Percentiles rank a stretch among this genome's conserved stretches.
Conservation (phyloP, 2,888 invertebrate genomes). For the Phyllotreta striolata region DNA sequence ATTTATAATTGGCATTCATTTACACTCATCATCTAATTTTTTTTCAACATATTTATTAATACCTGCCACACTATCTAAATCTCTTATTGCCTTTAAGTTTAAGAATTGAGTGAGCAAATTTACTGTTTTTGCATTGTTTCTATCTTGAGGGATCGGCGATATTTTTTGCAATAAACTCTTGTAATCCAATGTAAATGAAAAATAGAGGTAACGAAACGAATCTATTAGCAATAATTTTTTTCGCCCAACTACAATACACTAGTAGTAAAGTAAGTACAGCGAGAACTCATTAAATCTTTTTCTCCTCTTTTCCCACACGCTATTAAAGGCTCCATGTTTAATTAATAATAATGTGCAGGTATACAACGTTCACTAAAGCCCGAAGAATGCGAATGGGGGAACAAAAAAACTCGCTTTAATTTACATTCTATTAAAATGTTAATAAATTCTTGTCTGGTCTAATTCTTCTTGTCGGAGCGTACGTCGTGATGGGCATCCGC, state of each 20-base stretch:
- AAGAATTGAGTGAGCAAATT: no score
- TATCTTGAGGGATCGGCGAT: background rate
- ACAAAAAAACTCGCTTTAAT: constrained; percentile 35
- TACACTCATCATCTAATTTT: no score
- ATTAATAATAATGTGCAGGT: constrained; percentile 37
- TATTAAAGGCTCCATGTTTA: constrained; percentile 35
- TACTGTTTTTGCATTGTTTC: no score
- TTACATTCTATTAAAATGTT: constrained; percentile 41
- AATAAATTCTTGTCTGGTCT: constrained; percentile 39
- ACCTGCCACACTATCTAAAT: no score
- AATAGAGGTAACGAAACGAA: constrained; percentile 7
- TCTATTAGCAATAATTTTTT: constrained; percentile 14
- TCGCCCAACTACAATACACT: constrained; percentile 18
- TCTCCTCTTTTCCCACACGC: constrained; percentile 29
- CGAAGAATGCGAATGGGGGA: constrained; percentile 33
- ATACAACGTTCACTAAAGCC: constrained; percentile 29
- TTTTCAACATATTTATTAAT: no score
- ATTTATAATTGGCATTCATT: no score
- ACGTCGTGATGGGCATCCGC: constrained; percentile 28
- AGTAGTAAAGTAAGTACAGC: background rate
- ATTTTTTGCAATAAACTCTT: background rate
- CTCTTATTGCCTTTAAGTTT: no score
- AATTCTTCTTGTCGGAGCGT: constrained; percentile 32
- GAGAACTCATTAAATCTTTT: constrained; percentile 23
- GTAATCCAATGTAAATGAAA: background rate